A percentile compares a stretch with the other conserved stretches of the same genome.
Conservation (phyloP, 2,797 vertebrate genomes). For the Rhinatrema bivittatum region DNA sequence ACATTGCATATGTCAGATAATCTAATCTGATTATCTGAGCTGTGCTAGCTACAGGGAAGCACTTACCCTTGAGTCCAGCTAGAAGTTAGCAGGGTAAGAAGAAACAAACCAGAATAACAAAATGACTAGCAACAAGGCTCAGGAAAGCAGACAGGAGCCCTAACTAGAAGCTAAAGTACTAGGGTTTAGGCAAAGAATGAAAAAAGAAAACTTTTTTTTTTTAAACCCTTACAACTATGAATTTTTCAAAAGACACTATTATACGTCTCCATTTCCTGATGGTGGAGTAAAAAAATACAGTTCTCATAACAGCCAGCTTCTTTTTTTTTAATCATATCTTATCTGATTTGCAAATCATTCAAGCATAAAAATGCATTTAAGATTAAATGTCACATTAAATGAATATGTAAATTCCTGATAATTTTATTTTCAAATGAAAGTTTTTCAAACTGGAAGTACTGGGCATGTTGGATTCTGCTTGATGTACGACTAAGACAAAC, state of each 20-base stretch:
- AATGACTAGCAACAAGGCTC: conserved; percentile 99
- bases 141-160: conserved; percentile 99
- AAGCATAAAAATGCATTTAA: conserved; percentile 49
- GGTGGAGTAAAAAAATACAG: conserved; percentile 43
- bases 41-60: conserved; percentile 99
- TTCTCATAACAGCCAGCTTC: conserved; percentile 42
- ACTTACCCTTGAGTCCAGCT: conserved; percentile 93
- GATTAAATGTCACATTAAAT: conserved; percentile 46
- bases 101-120: conserved; percentile 99
- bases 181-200: conserved; percentile 93
- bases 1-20: conserved; percentile 99
- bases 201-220: conserved; percentile 69
- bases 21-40: conserved; percentile 98
- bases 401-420: conserved; percentile 37
- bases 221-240: conserved; percentile 38
- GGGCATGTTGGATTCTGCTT: conserved; percentile 31
- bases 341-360: conserved; percentile 36
- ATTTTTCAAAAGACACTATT: conserved; percentile 45
- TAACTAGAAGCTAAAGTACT: conserved; percentile 95
- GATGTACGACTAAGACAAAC: conserved; percentile 39
- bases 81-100: conserved; percentile 99
- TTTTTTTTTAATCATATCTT: too few relatives aligned
- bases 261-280: conserved; percentile 35
- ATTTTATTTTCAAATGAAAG: conserved; percentile 39
- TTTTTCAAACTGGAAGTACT: conserved; percentile 13